Percentiles rank a stretch among this genome's conserved stretches.
These are phyloP conservation scores for Chalcosyrphus nemorum DNA, from an alignment of 2,888 invertebrate species.

Conservation along the genomic window DNA sequence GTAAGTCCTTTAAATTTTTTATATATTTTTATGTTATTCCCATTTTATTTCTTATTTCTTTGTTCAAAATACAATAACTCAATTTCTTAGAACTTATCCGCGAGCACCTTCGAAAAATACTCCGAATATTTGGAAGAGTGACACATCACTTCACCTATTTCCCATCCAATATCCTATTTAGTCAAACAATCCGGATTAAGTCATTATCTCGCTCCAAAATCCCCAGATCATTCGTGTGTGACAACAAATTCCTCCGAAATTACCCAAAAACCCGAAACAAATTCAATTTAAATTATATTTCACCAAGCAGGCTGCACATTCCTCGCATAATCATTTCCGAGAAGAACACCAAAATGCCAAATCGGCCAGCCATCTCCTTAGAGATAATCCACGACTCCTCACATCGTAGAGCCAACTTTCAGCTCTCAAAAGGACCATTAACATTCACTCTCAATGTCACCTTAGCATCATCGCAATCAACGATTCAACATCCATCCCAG, in stretches of 20 bases:
- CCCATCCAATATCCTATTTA: constrained; percentile 34
- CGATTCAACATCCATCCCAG: constrained; percentile 72
- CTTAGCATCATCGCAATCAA: constrained; percentile 72
- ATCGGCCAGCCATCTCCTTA: background rate
- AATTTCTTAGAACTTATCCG: constrained; percentile 9
- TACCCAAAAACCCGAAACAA: constrained; percentile 55
- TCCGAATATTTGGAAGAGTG: constrained; percentile 25
- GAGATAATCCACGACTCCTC: constrained; percentile 65
- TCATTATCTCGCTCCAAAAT: constrained; percentile 53
- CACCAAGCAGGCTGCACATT: constrained; percentile 74
- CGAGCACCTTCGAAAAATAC: background rate
- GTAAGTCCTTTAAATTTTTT: too few species aligned
- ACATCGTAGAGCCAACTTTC: constrained; percentile 40
- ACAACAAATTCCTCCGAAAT: constrained; percentile 58
- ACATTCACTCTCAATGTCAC: constrained; percentile 73
- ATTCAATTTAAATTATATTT: constrained; percentile 73
- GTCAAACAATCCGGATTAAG: constrained; percentile 53
- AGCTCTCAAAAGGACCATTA: constrained; percentile 64
- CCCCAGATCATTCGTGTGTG: constrained; percentile 15
- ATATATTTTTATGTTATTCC: too few species aligned
- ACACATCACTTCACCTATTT: constrained; percentile 17
- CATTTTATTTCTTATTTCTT: too few species aligned
- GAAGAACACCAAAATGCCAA: constrained; percentile 75
- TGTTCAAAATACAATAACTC: too few species aligned
- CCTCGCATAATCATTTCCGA: constrained; percentile 80